Evolutionary conservation across 2,797 vertebrate species (phyloP), one percentile per base, ranked within the genome.

Genomic region (Cyclura pinguis): DNA sequence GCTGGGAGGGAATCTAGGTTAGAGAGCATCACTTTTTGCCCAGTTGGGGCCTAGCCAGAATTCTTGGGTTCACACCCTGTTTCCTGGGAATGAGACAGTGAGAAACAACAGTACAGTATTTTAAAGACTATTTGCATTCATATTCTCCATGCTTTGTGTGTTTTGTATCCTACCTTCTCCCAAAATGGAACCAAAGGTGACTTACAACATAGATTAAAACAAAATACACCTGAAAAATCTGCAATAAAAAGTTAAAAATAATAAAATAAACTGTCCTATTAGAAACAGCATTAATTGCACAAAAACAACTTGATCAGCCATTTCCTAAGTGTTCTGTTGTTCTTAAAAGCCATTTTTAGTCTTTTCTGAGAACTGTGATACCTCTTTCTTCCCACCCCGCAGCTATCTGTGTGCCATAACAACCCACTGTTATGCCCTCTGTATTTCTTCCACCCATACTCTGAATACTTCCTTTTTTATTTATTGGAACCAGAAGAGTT

Each of bases 11-110:
- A 22, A 87, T 84, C 59, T 42, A 78, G 80, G 85, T 76, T 16
- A 57, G n/a, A 67, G 57, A 29, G 38, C 7, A 10, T 55, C 32
- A 87, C 64, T 72, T 83, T 90, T 87, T 69, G n/a, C 57, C 85
- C 24, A 78, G 24, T 87, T 87, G 89, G 85, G 20, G 38, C 84
- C 73, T 47, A 18, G 72, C 89, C 89, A 87, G 16, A 29, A 87
- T 18, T 67, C 42, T 7, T 77, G 73, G 20, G 35, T 24, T 42
- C 72, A 91, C 59, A 78, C 89, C 85, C 55, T 38, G 55, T 76
- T 76, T 35, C 47, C 47, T 38, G 35, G 80, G 69, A 42, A 80
- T 47, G 27, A 29, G 14, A 35, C 29, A 64, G 18, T 84, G 27
- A n/a, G 62, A 42, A 52, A 12, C 9, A 32, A n/a, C 27, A 12